These are phyloP conservation scores for Miichthys miiuy DNA, from an alignment of 2,797 vertebrate species.

Conservation along the genomic window DNA sequence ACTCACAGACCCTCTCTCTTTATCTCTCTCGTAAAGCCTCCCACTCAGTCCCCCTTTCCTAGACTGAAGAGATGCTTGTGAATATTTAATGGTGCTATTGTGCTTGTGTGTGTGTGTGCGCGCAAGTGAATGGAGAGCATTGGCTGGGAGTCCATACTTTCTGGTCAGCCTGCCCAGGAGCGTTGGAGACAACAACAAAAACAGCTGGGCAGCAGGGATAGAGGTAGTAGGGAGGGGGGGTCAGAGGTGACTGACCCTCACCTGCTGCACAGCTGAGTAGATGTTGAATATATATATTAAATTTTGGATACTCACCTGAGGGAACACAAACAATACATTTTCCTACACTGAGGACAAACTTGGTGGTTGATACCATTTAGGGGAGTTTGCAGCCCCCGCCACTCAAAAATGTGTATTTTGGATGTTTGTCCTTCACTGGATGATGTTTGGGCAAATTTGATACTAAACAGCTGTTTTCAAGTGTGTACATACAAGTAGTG, in stretches of 20 bases:
- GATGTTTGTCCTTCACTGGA: too few relatives aligned
- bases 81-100: slow-evolving; percentile 97
- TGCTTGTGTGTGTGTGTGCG: slow-evolving; percentile 83
- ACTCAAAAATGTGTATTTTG: not conserved
- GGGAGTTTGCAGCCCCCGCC: not conserved
- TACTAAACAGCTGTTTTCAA: not conserved
- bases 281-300: too few relatives aligned
- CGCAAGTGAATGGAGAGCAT: slow-evolving; percentile 79
- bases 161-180: slow-evolving; percentile 35
- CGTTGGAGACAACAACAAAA: slow-evolving; percentile 3
- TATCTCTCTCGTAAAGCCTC: slow-evolving; percentile 38
- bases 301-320: not conserved
- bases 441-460: not conserved
- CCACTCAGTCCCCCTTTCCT: slow-evolving; percentile 67
- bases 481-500: not conserved
- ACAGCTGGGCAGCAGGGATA: slow-evolving; percentile 53
- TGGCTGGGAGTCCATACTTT: slow-evolving; percentile 71
- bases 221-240: slow-evolving; percentile 26
- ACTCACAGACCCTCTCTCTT: slow-evolving; percentile 38
- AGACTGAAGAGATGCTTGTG: slow-evolving; percentile 82
- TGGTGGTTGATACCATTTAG: too few relatives aligned
- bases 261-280: not conserved
- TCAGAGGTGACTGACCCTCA: slow-evolving; percentile 34
- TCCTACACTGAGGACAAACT: not conserved
- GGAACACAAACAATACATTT: not conserved